Evolutionary conservation across 2,888 invertebrate species (phyloP), one percentile per base, ranked within the genome.

Genomic region (Pelosia muscerda): DNA sequence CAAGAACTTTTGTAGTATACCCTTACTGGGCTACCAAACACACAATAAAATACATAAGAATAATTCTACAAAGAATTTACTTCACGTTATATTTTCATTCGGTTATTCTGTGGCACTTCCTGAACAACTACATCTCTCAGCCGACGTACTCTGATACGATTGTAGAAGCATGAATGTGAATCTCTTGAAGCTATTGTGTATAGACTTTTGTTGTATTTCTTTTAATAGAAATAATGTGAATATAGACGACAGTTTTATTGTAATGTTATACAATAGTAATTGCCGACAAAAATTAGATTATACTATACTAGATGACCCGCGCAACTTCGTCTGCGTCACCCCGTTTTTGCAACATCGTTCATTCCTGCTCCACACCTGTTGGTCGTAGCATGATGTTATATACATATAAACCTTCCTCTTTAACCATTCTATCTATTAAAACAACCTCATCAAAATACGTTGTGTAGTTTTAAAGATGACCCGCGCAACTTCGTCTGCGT

Each of bases 171-270:
- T 65, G 31, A 53, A 65, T n/a, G 22, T 55, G 38, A 60, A 65
- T 60, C 19, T 66, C 65, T 60, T 60, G 60, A 66, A 60, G 38
- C 65, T 66, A 38, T 66, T 60, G 60, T 65, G 58, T 53, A 15
- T 8, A n/a, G n/a, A 38, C 38, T 38, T 10, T 54, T 55, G 54
- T 38, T 54, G 60, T 55, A 60, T 65, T 65, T 65, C 55, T 59
- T 60, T 38, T 54, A 26, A 60, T 38, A 34, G 25, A 49, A 58
- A 59, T 34, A 65, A 53, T 31, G 49, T 22, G 26, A 57, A 56
- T 49, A 28, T 53, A n/a, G 25, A 38, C 22, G 15, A 5, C 28
- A 65, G 9, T 49, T 49, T 49, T 49, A 0, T 19, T 11, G 9
- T 26, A n/a, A 56, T 0, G 19, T 8, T 42, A 3, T 26, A 11